A percentile compares a stretch with the other conserved stretches of the same genome.
Evolutionary conservation across 2,888 invertebrate genomes (phyloP).

Genomic region (Artemia sinica): DNA sequence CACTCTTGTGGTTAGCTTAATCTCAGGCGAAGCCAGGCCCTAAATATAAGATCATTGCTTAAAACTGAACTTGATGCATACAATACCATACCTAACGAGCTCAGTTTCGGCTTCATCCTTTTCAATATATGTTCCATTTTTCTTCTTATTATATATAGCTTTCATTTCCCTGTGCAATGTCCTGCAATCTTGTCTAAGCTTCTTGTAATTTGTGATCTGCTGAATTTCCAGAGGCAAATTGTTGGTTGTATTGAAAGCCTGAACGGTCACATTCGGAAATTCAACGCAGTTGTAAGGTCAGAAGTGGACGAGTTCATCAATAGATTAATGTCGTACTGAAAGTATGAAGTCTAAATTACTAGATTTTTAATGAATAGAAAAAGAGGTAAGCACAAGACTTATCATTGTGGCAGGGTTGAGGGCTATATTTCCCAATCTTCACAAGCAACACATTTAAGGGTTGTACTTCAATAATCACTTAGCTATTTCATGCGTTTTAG

Average conservation of each 20-base stretch:
- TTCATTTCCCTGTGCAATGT: slow-evolving; percentile 32
- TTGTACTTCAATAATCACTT: too few relatives aligned
- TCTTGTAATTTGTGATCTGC: slow-evolving; percentile 42
- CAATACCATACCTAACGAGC: slow-evolving; percentile 25
- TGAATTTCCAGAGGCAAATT: slow-evolving; percentile 37
- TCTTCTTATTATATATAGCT: slow-evolving; percentile 29
- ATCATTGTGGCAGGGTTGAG: too few relatives aligned
- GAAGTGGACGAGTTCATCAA: neutral
- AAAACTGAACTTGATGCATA: too few relatives aligned
- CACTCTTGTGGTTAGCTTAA: too few relatives aligned
- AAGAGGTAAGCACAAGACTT: too few relatives aligned
- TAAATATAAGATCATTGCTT: too few relatives aligned
- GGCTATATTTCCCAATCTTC: too few relatives aligned
- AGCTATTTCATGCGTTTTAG: too few relatives aligned
- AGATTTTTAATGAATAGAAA: too few relatives aligned
- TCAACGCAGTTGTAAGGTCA: slow-evolving; percentile 1
- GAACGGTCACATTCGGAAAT: slow-evolving; percentile 37
- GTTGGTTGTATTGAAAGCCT: slow-evolving; percentile 37
- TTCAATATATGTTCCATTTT: slow-evolving; percentile 24
- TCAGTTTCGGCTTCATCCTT: slow-evolving; percentile 25
- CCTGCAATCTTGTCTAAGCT: slow-evolving; percentile 41
- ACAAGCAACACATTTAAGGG: too few relatives aligned
- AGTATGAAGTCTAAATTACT: neutral
- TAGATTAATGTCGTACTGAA: neutral
- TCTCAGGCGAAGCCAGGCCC: too few relatives aligned